Conservation (phyloP, 2,113 vertebrate genomes). For the Tragelaphus scriptus region DNA sequence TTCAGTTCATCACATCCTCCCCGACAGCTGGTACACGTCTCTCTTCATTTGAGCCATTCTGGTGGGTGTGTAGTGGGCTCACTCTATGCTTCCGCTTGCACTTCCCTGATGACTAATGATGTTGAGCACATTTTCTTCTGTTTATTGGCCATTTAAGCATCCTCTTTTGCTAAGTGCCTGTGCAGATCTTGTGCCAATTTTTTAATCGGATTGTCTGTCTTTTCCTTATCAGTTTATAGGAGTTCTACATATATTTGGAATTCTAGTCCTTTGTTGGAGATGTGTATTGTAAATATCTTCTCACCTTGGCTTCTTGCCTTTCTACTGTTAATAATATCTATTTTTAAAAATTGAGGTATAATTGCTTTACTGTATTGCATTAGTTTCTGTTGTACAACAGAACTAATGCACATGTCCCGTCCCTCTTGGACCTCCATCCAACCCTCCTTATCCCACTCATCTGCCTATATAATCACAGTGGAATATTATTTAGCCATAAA, state of each 20-base stretch:
- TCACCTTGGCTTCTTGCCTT: background rate
- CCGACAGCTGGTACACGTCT: fast-evolving
- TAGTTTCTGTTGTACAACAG: background rate
- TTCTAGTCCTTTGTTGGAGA: background rate
- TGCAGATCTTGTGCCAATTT: background rate
- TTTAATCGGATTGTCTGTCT: background rate
- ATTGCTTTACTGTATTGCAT: background rate
- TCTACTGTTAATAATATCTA: background rate
- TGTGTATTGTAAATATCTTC: background rate
- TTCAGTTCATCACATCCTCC: fast-evolving
- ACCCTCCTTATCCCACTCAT: background rate
- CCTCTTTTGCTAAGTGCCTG: background rate
- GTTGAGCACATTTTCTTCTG: background rate
- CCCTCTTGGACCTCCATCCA: background rate
- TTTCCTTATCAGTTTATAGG: background rate
- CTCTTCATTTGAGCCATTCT: background rate
- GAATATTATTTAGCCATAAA: background rate
- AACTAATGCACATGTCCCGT: background rate
- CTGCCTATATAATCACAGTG: background rate
- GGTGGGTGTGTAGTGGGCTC: background rate
- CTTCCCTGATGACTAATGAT: background rate
- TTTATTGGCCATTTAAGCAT: background rate
- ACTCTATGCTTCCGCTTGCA: background rate
- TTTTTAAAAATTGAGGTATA: background rate
- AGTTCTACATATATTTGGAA: background rate